Evolutionary conservation across 2,797 vertebrate species (phyloP).

Genomic region (Spheniscus humboldti): DNA sequence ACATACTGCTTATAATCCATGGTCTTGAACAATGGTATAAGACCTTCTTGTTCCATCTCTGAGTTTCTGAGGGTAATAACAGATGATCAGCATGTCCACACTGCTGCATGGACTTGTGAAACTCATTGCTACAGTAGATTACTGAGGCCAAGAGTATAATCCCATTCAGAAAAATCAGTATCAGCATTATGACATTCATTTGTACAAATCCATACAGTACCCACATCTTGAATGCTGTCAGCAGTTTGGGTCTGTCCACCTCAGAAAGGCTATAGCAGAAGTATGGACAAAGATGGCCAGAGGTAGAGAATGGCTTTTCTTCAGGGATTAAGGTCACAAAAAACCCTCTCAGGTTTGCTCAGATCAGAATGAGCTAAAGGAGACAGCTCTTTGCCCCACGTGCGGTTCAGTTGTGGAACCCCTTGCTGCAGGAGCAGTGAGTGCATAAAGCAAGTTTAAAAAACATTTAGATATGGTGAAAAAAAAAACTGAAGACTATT

Average conservation of each 20-base stretch:
- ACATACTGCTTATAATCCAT: neutral
- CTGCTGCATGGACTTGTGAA: neutral
- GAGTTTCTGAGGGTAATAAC: neutral
- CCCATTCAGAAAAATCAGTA: neutral
- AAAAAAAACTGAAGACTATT: neutral
- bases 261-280: neutral
- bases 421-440: neutral
- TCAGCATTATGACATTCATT: neutral
- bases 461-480: neutral
- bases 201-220: neutral
- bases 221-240: neutral
- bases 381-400: accelerated
- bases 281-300: neutral
- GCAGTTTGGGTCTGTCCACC: neutral
- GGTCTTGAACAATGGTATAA: neutral
- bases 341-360: neutral
- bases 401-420: neutral
- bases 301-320: neutral
- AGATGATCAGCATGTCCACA: neutral
- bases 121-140: neutral
- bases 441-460: neutral
- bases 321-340: neutral
- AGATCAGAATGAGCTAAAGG: neutral
- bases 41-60: neutral
- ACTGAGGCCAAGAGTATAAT: neutral